phyloP scores from a whole-genome alignment of 2,113 vertebrate genomes.

The Paedocypris sp. region DNA sequence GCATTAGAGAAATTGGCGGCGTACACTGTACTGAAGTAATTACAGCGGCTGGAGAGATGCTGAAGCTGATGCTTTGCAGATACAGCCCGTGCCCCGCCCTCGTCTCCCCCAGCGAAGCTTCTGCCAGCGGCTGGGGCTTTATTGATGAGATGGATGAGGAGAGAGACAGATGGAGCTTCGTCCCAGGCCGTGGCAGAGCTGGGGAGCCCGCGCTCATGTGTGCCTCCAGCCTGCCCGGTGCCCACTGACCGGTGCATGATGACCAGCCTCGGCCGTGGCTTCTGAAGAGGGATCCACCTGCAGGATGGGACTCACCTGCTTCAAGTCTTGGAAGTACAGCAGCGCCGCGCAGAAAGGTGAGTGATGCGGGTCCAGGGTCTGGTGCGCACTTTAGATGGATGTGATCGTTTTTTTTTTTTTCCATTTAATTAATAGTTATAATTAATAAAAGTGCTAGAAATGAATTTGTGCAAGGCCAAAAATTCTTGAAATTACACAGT shows the following conservation, averaged over 20 bases:
- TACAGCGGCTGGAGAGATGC: slow-evolving; percentile 35
- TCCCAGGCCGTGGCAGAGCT: slow-evolving; percentile 27
- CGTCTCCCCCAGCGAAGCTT: slow-evolving; percentile 16
- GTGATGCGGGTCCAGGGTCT: too few species aligned
- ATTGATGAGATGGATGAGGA: slow-evolving; percentile 61
- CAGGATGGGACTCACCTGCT: slow-evolving; percentile 70
- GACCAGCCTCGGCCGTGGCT: slow-evolving; percentile 21
- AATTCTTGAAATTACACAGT: too few species aligned
- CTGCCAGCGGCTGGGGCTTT: slow-evolving; percentile 46
- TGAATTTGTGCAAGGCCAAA: too few species aligned
- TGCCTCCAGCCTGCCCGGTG: background rate
- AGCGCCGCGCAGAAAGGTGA: slow-evolving; percentile 59
- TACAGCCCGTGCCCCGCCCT: slow-evolving; percentile 31
- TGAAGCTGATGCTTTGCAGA: slow-evolving; percentile 41
- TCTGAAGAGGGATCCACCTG: slow-evolving; percentile 24
- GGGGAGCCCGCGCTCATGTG: slow-evolving; percentile 13
- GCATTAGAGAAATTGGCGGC: slow-evolving; percentile 45
- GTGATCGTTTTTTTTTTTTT: background rate
- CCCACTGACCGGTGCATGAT: slow-evolving; percentile 24
- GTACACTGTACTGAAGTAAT: slow-evolving; percentile 40
- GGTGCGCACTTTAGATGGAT: background rate
- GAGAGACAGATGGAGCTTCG: slow-evolving; percentile 19
- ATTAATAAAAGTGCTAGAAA: too few species aligned
- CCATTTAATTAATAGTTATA: too few species aligned
- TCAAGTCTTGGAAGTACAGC: slow-evolving; percentile 67